Evolutionary conservation across 2,113 vertebrate species (phyloP).

Genomic region (Petrocephalus zakoni): DNA sequence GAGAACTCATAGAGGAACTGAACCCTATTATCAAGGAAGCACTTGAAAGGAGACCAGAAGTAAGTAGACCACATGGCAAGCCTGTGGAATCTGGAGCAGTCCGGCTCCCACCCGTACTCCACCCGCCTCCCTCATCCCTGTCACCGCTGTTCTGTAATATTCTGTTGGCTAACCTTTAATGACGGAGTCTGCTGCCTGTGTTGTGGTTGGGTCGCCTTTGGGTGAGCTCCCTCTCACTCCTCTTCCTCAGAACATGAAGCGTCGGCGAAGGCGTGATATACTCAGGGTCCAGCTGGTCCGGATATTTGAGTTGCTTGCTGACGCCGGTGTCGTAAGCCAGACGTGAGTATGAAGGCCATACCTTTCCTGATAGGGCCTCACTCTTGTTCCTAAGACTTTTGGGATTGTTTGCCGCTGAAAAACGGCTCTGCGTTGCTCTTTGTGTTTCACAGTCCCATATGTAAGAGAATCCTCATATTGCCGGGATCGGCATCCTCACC

Average conservation of each 20-base stretch:
- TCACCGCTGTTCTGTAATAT: not conserved
- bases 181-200: not conserved
- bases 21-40: constrained; percentile 99
- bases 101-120: not conserved
- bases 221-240: not conserved
- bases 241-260: constrained; percentile 86
- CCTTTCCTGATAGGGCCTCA: not conserved
- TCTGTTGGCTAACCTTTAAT: not conserved
- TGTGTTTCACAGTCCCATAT: not conserved
- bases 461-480: not conserved
- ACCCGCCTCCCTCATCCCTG: not conserved
- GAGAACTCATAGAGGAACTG: constrained; percentile 94
- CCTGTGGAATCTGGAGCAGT: not conserved
- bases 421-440: not conserved
- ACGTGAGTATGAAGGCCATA: constrained; percentile 59
- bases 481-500: not conserved
- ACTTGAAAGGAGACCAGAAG: constrained; percentile 97
- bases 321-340: constrained; percentile 96
- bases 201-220: not conserved
- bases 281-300: constrained; percentile 95
- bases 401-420: not conserved
- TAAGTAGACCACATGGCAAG: constrained; percentile 49
- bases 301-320: constrained; percentile 97
- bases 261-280: constrained; percentile 96
- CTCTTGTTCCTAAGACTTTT: not conserved